These are phyloP conservation scores for Siniperca obscura DNA, from an alignment of 2,797 vertebrate genomes.

Conservation along the genomic window DNA sequence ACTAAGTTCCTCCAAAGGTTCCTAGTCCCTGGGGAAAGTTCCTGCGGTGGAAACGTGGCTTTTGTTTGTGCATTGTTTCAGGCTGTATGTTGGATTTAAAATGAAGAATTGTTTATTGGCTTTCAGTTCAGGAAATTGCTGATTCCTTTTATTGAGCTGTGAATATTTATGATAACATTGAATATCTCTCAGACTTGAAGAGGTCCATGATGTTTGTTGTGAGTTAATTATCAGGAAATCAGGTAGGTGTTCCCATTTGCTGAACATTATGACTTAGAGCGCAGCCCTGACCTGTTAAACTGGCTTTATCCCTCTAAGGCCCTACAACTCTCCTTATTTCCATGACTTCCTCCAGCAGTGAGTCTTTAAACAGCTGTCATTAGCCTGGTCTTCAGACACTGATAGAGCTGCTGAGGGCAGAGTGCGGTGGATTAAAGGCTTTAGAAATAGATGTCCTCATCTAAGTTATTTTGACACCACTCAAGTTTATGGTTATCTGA, in stretches of 20 bases:
- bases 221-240: background rate
- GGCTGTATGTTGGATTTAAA: background rate
- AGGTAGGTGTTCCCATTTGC: background rate
- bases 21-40: too few species aligned
- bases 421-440: background rate
- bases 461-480: background rate
- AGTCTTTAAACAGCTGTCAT: slow-evolving; percentile 68
- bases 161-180: background rate
- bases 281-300: background rate
- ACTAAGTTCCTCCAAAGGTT: too few species aligned
- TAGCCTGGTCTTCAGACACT: background rate
- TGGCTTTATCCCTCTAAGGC: background rate
- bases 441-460: background rate
- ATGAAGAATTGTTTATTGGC: too few species aligned
- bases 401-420: too few species aligned
- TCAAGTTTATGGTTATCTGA: background rate
- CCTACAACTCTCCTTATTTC: slow-evolving; percentile 12
- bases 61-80: background rate
- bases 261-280: slow-evolving; percentile 3
- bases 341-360: slow-evolving; percentile 36
- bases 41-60: too few species aligned
- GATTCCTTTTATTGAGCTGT: background rate
- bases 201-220: background rate
- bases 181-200: background rate
- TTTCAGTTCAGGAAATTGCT: background rate